Base-by-base conservation (phyloP, 2,888 invertebrate genomes). In the Apamea anceps region DNA sequence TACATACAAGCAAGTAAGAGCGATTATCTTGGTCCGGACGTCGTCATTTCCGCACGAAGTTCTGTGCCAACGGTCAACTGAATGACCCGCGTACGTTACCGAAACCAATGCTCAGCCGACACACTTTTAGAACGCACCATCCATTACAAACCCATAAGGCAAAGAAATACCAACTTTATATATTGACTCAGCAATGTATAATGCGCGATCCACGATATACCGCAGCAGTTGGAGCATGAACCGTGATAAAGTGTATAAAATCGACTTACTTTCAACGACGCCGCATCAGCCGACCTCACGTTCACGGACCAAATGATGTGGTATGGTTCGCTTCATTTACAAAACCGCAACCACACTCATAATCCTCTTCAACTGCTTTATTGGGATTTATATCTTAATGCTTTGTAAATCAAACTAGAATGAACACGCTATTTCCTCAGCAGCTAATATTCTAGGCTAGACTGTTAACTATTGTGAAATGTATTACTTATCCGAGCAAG, bases 1-100 rank as follows among this genome's bases (percentile, higher is more conserved):
- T 95, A 94, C 95, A 95, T 96, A 95, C 93, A 94, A 93, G 91
- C 91, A 91, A 91, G 85, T 87, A 81, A 85, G 79, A 82, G 79
- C 75, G 74, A 87, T 90, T 91, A 92, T 91, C 89, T 89, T 90
- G 89, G 89, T 90, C 89, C 90, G 88, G 90, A 89, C 87, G 84
- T 84, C 87, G 84, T 84, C 87, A 90, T 92, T 92, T 92, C 92
- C 92, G 92, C 90, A 92, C 89, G 91, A 87, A 88, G 80, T 85
- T 83, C 75, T 85, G 72, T 84, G 88, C 83, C 85, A 86, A 85
- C 87, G 87, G 87, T 91, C 88, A 90, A 71, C 84, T 70, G 82
- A 81, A 74, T 87, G 86, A 90, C 87, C 91, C 80, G 67, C 66
- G 82, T 72, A 80, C 81, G 45, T 86, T 84, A 86, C 81, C 82